phyloP scores from a whole-genome alignment of 2,888 invertebrate species.

The Schrankia costaestrigalis region DNA sequence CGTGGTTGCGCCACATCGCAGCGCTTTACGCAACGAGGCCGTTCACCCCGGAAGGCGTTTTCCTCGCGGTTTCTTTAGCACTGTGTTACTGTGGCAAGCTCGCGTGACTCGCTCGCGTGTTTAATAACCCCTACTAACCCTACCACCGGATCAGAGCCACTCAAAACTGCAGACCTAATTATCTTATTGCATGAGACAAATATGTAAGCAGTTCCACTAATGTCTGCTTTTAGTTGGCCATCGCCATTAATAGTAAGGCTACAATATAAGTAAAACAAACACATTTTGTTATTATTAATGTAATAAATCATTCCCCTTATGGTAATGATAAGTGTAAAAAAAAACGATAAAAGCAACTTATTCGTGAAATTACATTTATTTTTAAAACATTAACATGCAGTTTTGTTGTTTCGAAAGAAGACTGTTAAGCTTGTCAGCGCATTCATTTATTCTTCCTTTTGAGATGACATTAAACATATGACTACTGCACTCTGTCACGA shows the following conservation, averaged over 20 bases:
- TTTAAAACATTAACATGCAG: constrained; percentile 15
- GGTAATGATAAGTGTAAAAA: background rate
- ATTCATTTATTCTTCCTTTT: constrained; percentile 30
- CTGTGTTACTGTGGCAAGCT: constrained; percentile 71
- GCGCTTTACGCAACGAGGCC: constrained; percentile 77
- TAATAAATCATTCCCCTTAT: background rate
- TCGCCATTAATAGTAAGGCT: constrained; percentile 12
- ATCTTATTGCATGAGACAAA: constrained; percentile 52
- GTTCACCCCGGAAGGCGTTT: constrained; percentile 80
- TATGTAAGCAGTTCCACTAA: constrained; percentile 43
- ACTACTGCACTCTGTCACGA: constrained; percentile 29
- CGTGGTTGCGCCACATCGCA: constrained; percentile 60
- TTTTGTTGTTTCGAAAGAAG: constrained; percentile 30
- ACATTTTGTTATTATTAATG: background rate
- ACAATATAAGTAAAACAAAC: no score
- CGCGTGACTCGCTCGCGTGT: constrained; percentile 74
- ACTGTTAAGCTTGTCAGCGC: constrained; percentile 24
- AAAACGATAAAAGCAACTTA: constrained; percentile 5
- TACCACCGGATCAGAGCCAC: constrained; percentile 53
- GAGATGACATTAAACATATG: constrained; percentile 24
- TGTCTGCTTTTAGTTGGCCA: constrained; percentile 25
- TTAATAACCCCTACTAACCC: constrained; percentile 49
- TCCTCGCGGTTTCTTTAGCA: constrained; percentile 76
- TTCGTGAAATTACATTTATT: constrained; percentile 19
- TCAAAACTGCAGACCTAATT: constrained; percentile 57